These are phyloP conservation scores for Eclectus roratus DNA, from an alignment of 2,113 vertebrate genomes.

Conservation along the genomic window DNA sequence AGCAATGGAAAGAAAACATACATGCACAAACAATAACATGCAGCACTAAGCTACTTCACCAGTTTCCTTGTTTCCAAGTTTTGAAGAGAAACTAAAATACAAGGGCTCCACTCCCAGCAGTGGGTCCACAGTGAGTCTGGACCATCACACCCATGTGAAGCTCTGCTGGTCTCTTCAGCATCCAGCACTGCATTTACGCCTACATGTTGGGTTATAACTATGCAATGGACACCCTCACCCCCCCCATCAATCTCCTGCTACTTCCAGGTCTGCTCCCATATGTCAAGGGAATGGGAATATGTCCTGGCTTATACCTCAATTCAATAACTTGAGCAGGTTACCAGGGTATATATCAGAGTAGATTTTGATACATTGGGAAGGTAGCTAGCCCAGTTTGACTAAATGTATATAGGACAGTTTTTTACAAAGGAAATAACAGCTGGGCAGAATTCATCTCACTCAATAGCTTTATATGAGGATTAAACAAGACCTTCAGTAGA, in stretches of 20 bases:
- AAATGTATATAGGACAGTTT: neutral
- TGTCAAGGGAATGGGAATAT: neutral
- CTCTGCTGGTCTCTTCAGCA: neutral
- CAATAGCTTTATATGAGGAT: neutral
- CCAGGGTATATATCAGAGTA: neutral
- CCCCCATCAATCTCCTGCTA: neutral
- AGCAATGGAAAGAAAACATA: neutral
- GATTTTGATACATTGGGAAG: neutral
- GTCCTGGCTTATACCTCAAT: neutral
- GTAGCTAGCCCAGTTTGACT: neutral
- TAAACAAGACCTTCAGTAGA: neutral
- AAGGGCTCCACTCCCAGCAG: neutral
- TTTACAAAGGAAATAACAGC: neutral
- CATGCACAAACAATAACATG: neutral
- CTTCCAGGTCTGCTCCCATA: neutral
- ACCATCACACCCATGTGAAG: fast-evolving
- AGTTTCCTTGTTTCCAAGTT: neutral
- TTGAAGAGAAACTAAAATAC: neutral
- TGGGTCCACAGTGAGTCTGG: neutral
- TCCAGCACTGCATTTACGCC: neutral
- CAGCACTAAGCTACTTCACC: neutral
- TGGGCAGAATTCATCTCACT: neutral
- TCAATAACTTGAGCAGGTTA: neutral
- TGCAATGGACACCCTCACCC: neutral
- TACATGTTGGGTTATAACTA: fast-evolving